phyloP scores from a whole-genome alignment of 2,797 vertebrate genomes.

The Miichthys miiuy region DNA sequence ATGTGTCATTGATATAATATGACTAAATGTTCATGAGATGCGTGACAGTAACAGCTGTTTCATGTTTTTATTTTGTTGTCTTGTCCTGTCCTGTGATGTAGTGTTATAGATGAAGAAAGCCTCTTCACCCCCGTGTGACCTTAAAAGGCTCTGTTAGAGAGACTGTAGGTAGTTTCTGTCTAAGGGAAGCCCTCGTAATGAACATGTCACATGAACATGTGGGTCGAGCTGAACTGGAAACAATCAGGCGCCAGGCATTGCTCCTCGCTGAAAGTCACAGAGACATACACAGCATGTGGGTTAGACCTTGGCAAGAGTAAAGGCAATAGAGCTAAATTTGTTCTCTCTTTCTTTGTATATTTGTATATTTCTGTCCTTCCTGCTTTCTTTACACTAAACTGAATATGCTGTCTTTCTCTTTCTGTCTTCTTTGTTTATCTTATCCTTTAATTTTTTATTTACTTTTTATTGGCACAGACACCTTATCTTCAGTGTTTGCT shows the following conservation, averaged over 20 bases:
- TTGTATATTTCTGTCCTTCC: background rate
- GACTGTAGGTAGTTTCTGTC: constrained; percentile 15
- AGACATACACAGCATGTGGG: background rate
- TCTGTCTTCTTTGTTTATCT: background rate
- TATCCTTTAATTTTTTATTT: background rate
- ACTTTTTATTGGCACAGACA: background rate
- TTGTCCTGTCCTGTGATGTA: constrained; percentile 26
- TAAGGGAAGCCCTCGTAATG: background rate
- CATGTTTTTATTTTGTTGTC: constrained; percentile 18
- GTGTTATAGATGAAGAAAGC: background rate
- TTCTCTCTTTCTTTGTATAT: background rate
- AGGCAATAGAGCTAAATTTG: background rate
- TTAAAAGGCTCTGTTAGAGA: constrained; percentile 48
- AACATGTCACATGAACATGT: constrained; percentile 4
- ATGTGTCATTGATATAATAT: constrained; percentile 12
- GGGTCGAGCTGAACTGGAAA: background rate
- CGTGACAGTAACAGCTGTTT: constrained; percentile 33
- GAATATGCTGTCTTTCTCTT: background rate
- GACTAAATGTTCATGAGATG: constrained; percentile 11
- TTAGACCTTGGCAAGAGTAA: background rate
- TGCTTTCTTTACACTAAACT: background rate
- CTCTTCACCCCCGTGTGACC: constrained; percentile 10
- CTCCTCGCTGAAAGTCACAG: background rate
- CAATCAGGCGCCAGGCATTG: constrained; percentile 17
- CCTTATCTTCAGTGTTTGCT: background rate